Percentiles rank a stretch among this genome's conserved stretches.
phyloP scores from a whole-genome alignment of 2,113 vertebrate genomes.

The Microcebus ravelobensis region DNA sequence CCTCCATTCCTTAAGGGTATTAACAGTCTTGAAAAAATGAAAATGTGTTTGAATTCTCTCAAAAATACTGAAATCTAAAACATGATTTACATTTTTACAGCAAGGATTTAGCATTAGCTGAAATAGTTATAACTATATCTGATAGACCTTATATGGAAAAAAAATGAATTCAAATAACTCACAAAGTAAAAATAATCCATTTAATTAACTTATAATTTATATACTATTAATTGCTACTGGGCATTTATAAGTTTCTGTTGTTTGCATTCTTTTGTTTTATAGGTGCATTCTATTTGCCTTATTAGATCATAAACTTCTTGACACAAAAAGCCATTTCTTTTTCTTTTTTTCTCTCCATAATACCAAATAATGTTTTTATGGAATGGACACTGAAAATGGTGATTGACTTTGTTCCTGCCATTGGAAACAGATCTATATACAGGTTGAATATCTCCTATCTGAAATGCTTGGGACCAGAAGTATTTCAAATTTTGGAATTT shows the following conservation, averaged over 20 bases:
- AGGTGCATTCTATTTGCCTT: neutral
- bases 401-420: neutral
- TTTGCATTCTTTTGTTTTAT: neutral
- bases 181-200: conserved; percentile 13
- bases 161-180: neutral
- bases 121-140: neutral
- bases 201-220: neutral
- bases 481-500: neutral
- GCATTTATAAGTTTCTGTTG: neutral
- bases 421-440: neutral
- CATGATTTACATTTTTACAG: conserved; percentile 23
- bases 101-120: neutral
- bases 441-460: neutral
- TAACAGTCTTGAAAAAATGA: conserved; percentile 13
- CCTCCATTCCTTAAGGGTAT: neutral
- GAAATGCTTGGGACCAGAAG: neutral
- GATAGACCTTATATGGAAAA: neutral
- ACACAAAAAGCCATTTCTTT: neutral
- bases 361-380: neutral
- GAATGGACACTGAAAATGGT: neutral
- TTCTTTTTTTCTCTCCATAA: neutral
- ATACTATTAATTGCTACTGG: neutral
- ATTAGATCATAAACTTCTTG: conserved; percentile 22
- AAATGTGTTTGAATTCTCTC: neutral
- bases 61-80: conserved; percentile 17